phyloP scores from a whole-genome alignment of 2,888 invertebrate genomes.

The Phortica okadai region DNA sequence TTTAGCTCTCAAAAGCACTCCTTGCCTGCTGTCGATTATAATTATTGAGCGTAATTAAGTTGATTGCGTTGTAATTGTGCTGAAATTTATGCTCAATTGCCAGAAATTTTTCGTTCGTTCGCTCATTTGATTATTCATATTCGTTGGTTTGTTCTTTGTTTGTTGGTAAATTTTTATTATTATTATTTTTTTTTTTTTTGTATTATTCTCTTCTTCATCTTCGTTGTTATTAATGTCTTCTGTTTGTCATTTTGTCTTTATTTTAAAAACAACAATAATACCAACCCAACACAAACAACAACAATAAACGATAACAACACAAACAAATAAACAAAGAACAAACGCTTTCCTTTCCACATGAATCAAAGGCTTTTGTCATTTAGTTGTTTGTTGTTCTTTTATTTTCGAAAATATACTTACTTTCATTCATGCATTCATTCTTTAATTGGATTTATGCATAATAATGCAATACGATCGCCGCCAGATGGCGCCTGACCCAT shows the following conservation, averaged over 20 bases:
- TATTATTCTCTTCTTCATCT: neutral
- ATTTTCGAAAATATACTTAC: too few species aligned
- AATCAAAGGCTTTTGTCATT: too few species aligned
- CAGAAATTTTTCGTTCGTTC: conserved; percentile 5
- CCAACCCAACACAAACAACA: too few species aligned
- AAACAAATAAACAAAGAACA: too few species aligned
- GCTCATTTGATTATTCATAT: neutral
- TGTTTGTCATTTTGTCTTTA: neutral
- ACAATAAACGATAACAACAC: too few species aligned
- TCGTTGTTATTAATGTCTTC: neutral
- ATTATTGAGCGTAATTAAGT: conserved; percentile 69
- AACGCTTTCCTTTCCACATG: too few species aligned
- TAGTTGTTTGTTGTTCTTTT: too few species aligned
- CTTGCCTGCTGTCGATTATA: conserved; percentile 40
- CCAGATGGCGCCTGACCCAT: too few species aligned
- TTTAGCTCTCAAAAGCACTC: too few species aligned
- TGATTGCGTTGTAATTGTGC: conserved; percentile 65
- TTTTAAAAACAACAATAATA: too few species aligned
- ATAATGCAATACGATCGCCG: neutral
- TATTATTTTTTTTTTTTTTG: neutral
- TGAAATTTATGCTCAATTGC: conserved; percentile 64
- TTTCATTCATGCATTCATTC: neutral
- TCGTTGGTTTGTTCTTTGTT: neutral
- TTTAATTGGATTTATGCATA: neutral
- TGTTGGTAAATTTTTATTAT: neutral